phyloP scores from a whole-genome alignment of 1,140 invertebrate species.

The Pseudobourletiella spinata region DNA sequence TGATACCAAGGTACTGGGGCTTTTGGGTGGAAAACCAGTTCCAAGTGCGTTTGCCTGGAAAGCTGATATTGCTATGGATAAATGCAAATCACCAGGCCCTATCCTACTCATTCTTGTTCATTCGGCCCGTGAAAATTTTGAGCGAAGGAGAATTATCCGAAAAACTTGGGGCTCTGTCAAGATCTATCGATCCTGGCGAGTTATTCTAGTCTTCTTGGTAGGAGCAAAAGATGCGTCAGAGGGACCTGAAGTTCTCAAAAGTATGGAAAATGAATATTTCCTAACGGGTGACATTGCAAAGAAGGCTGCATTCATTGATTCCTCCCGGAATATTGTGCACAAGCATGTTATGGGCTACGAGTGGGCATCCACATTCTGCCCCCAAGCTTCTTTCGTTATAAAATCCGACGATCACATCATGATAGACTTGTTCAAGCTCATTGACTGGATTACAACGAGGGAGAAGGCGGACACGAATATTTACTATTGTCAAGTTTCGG shows the following conservation, averaged over 20 bases:
- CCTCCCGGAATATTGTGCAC: constrained; percentile 43
- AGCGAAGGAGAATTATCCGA: background rate
- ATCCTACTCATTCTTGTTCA: background rate
- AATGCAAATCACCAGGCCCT: no score
- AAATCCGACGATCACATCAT: constrained; percentile 49
- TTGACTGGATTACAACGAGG: constrained; percentile 35
- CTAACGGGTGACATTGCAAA: constrained; percentile 37
- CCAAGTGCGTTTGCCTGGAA: no score
- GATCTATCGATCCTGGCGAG: background rate
- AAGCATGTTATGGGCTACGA: constrained; percentile 45
- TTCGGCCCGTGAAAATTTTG: background rate
- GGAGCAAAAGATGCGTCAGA: background rate
- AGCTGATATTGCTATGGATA: no score
- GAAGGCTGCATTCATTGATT: constrained; percentile 41
- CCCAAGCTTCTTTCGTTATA: constrained; percentile 40
- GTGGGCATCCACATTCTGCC: constrained; percentile 44
- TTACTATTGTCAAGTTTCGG: background rate
- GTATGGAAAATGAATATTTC: background rate
- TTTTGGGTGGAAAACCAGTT: no score
- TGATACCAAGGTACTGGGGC: no score
- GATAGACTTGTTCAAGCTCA: constrained; percentile 43
- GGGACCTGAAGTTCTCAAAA: no score
- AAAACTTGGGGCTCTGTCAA: background rate
- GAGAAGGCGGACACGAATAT: constrained; percentile 36
- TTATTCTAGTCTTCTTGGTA: background rate